A percentile compares a stretch with the other conserved stretches of the same genome.
These are phyloP conservation scores for Peromyscus melanophrys DNA, from an alignment of 2,797 vertebrate species.

Conservation along the genomic window DNA sequence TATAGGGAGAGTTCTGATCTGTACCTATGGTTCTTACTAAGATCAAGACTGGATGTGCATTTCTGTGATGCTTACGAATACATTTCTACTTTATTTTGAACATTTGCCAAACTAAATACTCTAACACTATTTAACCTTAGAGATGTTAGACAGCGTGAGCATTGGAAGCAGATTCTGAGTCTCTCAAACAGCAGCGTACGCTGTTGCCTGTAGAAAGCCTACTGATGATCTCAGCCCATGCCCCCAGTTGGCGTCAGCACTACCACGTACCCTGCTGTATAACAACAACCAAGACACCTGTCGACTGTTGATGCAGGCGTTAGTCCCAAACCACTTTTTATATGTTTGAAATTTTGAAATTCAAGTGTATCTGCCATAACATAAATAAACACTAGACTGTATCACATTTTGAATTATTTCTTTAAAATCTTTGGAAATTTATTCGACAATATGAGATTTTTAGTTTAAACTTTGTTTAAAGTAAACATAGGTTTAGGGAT, in stretches of 20 bases:
- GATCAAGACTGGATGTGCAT: constrained; percentile 92
- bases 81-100: constrained; percentile 91
- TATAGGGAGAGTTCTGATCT: constrained; percentile 92
- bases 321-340: constrained; percentile 95
- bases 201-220: constrained; percentile 95
- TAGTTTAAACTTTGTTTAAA: constrained; percentile 69
- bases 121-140: constrained; percentile 90
- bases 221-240: constrained; percentile 93
- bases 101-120: constrained; percentile 89
- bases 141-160: constrained; percentile 87
- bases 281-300: constrained; percentile 94
- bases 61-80: constrained; percentile 91
- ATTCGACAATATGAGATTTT: constrained; percentile 52
- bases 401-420: constrained; percentile 89
- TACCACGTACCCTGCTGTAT: constrained; percentile 93
- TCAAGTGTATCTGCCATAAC: constrained; percentile 95
- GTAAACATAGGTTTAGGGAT: constrained; percentile 57
- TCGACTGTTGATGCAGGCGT: constrained; percentile 94
- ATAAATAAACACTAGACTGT: constrained; percentile 96
- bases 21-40: constrained; percentile 91
- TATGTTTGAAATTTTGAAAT: constrained; percentile 96
- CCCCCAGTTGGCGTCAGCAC: constrained; percentile 92
- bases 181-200: constrained; percentile 90
- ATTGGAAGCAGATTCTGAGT: constrained; percentile 87
- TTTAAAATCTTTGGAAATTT: constrained; percentile 71